phyloP scores from a whole-genome alignment of 2,797 vertebrate species.

The Petrocephalus sullivani region DNA sequence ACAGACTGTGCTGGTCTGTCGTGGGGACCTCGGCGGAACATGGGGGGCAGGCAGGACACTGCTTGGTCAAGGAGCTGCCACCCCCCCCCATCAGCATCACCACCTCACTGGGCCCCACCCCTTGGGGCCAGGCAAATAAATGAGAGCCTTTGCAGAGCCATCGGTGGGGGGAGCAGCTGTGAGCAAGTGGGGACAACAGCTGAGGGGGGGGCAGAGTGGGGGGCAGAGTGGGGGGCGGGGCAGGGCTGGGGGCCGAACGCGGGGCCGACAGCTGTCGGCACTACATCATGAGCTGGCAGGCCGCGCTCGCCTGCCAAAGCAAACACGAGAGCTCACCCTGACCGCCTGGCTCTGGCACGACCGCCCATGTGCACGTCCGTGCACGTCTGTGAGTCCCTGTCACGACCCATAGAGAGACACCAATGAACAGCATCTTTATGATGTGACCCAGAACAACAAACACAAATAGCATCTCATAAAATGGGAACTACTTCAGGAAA shows the following conservation, averaged over 20 bases:
- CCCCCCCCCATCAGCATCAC: background rate
- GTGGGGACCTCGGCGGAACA: background rate
- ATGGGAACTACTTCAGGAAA: background rate
- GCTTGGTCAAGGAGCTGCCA: background rate
- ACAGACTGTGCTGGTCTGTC: background rate
- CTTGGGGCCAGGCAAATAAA: constrained; percentile 63
- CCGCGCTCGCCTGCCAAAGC: constrained; percentile 38
- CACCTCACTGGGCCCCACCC: background rate
- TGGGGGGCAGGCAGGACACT: too few species aligned
- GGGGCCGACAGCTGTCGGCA: constrained; percentile 53
- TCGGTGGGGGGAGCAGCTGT: constrained; percentile 65
- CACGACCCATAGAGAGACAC: background rate
- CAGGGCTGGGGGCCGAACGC: constrained; percentile 24
- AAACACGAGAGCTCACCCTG: background rate
- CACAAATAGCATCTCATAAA: background rate
- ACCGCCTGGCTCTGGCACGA: background rate
- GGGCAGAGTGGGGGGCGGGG: constrained; percentile 43
- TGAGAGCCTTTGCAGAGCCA: constrained; percentile 58
- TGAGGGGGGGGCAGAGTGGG: constrained; percentile 56
- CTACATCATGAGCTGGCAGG: constrained; percentile 55
- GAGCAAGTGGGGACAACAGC: constrained; percentile 56
- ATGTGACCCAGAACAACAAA: background rate
- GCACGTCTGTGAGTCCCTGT: background rate
- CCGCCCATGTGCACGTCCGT: background rate
- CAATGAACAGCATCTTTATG: background rate